phyloP scores from a whole-genome alignment of 2,888 invertebrate genomes.

The Oasisia sp. region DNA sequence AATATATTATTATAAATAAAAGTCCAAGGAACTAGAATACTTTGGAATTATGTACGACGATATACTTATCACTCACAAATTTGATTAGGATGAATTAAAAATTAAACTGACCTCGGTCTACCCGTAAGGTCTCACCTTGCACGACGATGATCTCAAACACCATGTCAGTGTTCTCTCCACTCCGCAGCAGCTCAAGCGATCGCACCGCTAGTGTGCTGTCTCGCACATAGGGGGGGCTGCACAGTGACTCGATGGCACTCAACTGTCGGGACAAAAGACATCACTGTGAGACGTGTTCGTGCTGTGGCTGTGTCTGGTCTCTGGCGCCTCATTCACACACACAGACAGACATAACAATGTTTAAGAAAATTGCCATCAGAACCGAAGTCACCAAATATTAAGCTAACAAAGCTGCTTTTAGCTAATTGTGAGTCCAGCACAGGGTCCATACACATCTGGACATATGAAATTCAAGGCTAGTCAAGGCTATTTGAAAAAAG shows the following conservation, averaged over 20 bases:
- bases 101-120: too few relatives aligned
- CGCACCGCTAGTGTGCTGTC: conserved; percentile 72
- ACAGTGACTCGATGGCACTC: conserved; percentile 73
- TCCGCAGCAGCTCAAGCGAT: conserved; percentile 71
- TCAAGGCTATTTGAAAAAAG: too few relatives aligned
- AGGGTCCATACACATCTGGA: too few relatives aligned
- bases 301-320: background rate
- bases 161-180: conserved; percentile 73
- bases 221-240: conserved; percentile 71
- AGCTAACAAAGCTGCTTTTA: too few relatives aligned
- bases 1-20: too few relatives aligned
- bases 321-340: background rate
- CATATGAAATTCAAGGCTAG: too few relatives aligned
- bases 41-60: too few relatives aligned
- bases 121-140: conserved; percentile 54
- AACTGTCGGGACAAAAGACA: conserved; percentile 63
- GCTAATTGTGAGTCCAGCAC: too few relatives aligned
- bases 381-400: too few relatives aligned
- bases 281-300: background rate
- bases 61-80: too few relatives aligned
- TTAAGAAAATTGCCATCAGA: too few relatives aligned
- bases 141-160: conserved; percentile 71
- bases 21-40: background rate
- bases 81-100: too few relatives aligned
- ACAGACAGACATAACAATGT: background rate